These are phyloP conservation scores for Drosophila mimetica DNA, from an alignment of 2,888 invertebrate species.

Conservation along the genomic window DNA sequence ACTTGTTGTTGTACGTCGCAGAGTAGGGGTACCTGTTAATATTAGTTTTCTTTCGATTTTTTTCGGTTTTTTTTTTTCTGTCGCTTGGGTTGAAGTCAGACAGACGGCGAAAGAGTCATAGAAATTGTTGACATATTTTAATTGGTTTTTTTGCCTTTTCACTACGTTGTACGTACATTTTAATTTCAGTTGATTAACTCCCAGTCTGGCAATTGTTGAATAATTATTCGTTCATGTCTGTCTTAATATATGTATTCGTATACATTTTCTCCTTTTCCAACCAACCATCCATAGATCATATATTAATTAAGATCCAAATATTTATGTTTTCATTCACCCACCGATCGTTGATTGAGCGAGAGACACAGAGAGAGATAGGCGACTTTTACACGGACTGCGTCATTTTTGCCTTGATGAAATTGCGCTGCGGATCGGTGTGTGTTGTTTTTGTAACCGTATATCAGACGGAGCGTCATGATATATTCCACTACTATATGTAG, in stretches of 20 bases:
- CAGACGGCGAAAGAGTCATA: slow-evolving; percentile 40
- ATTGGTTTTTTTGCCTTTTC: slow-evolving; percentile 18
- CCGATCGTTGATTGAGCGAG: slow-evolving; percentile 7
- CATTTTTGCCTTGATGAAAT: slow-evolving; percentile 46
- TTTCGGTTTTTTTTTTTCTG: slow-evolving; percentile 40
- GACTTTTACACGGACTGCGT: slow-evolving; percentile 41
- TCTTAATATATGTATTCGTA: slow-evolving; percentile 17
- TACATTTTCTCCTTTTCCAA: slow-evolving; percentile 22
- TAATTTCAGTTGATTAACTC: slow-evolving; percentile 76
- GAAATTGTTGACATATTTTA: slow-evolving; percentile 67
- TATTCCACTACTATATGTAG: slow-evolving; percentile 27
- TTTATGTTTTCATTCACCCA: slow-evolving; percentile 47
- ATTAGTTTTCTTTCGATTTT: slow-evolving; percentile 21
- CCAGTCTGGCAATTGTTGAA: slow-evolving; percentile 46
- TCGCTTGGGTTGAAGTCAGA: slow-evolving; percentile 34
- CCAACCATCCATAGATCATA: slow-evolving; percentile 33
- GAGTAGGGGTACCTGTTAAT: slow-evolving; percentile 21
- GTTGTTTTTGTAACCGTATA: slow-evolving; percentile 58
- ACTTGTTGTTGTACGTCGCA: slow-evolving; percentile 48
- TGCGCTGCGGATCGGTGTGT: slow-evolving; percentile 42
- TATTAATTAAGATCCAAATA: slow-evolving; percentile 33
- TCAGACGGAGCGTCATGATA: slow-evolving; percentile 46
- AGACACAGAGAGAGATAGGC: slow-evolving; percentile 27
- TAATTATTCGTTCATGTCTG: slow-evolving; percentile 48
- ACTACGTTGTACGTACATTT: slow-evolving; percentile 59